Evolutionary conservation across 2,888 invertebrate species (phyloP), one percentile per base, ranked within the genome.

Genomic region (Caenorhabditis doughertyi): DNA sequence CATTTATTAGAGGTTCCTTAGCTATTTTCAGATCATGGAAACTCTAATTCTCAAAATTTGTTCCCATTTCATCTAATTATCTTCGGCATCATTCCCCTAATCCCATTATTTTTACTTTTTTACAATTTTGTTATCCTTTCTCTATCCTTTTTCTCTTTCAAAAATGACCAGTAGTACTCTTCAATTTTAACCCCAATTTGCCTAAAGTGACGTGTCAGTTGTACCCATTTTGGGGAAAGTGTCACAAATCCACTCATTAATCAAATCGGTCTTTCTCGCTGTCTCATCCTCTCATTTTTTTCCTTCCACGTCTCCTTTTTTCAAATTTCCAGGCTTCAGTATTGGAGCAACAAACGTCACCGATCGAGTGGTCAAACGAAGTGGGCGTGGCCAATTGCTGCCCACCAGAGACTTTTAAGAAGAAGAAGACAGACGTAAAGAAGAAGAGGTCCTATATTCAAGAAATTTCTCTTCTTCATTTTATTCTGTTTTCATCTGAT

Each of bases 341-440:
- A 39, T 71, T 70, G 71, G 79, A 64, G 71, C 64, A 71, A 56
- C 72, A 64, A 58, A 72, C 79, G 79, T 79, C 79, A 79, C 67
- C 47, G 71, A 71, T 68, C 62, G 58, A 68, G 67, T 68, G 68
- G 72, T 72, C 73, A 68, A 71, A 72, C 44, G 53, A 73, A 72
- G 68, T 62, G 73, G 73, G 72, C 80, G 80, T 67, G 80, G 56
- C 72, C 60, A 73, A 80, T 53, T 71, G 58, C 68, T 55, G 80
- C 49, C 79, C 72, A 65, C 32, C 47, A 29, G 55, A 47, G 5
- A 49, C 13, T 39, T 39, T 39, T 39, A 39, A 29, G 32, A 64
- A 42, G 53, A 65, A 49, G 23, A 47, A 51, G 60, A 60, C 39
- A 29, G 32, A 16, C 39, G n/a, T 49, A 25, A 49, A n/a, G 7